A percentile compares a stretch with the other conserved stretches of the same genome.
These are phyloP conservation scores for Cygnus olor DNA, from an alignment of 2,797 vertebrate genomes.

Conservation along the genomic window DNA sequence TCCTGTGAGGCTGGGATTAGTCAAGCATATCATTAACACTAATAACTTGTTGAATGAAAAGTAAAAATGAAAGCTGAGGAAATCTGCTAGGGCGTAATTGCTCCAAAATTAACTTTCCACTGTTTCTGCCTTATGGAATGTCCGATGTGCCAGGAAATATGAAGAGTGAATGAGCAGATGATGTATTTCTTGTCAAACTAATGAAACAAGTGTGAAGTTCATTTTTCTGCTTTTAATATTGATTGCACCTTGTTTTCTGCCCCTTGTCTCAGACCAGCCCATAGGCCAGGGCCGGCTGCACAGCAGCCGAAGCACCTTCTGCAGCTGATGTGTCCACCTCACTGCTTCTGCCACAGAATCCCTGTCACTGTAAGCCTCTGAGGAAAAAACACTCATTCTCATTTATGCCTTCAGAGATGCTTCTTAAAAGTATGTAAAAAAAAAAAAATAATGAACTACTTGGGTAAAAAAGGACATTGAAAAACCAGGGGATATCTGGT, in stretches of 20 bases:
- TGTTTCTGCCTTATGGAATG: not conserved
- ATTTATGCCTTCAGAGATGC: not conserved
- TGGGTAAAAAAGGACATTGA: not conserved
- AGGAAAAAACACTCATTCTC: not conserved
- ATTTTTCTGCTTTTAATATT: not conserved
- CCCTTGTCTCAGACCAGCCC: not conserved
- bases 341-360: not conserved
- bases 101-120: slow-evolving; percentile 50
- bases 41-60: slow-evolving; percentile 44
- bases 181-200: not conserved
- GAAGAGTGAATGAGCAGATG: not conserved
- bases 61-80: slow-evolving; percentile 32
- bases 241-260: not conserved
- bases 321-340: not conserved
- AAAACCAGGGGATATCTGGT: not conserved
- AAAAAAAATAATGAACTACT: not conserved
- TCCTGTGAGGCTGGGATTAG: slow-evolving; percentile 38
- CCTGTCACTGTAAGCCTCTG: not conserved
- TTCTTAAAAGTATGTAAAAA: not conserved
- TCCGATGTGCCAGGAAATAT: not conserved
- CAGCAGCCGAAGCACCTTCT: not conserved
- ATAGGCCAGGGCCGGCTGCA: not conserved
- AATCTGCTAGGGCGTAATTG: not conserved
- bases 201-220: not conserved
- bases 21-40: slow-evolving; percentile 34